Percentiles rank a stretch among this genome's conserved stretches.
These are phyloP conservation scores for Carcharodon carcharias DNA, from an alignment of 2,797 vertebrate species.

Conservation along the genomic window DNA sequence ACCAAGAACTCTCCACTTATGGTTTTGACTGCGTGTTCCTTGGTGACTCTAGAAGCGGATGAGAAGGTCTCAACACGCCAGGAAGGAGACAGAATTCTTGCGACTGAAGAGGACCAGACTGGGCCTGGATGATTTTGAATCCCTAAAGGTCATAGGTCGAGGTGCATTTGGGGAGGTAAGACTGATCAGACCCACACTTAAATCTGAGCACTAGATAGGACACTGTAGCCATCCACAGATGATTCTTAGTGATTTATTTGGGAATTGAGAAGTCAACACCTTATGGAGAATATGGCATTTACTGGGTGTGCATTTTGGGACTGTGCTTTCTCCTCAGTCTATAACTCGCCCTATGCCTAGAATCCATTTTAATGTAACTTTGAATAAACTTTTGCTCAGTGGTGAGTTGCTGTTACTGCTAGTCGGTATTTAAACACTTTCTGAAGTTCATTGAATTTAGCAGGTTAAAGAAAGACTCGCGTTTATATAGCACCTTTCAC, in stretches of 20 bases:
- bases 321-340: background rate
- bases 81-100: conserved; percentile 95
- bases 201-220: background rate
- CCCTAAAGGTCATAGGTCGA: conserved; percentile 93
- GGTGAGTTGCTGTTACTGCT: background rate
- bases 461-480: background rate
- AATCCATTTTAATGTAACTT: background rate
- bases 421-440: background rate
- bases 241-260: no score
- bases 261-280: background rate
- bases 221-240: background rate
- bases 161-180: conserved; percentile 96
- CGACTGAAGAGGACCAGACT: conserved; percentile 93
- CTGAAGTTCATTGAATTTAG: background rate
- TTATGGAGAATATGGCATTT: background rate
- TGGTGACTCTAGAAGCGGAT: conserved; percentile 69
- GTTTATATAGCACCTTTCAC: background rate
- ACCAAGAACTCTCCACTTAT: background rate
- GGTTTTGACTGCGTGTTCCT: background rate
- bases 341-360: background rate
- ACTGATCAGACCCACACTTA: background rate
- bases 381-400: background rate
- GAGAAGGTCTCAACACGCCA: conserved; percentile 84
- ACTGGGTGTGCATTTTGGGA: background rate
- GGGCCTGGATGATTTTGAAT: conserved; percentile 94